These are phyloP conservation scores for Tiliacea aurago DNA, from an alignment of 2,888 invertebrate genomes.

Conservation along the genomic window DNA sequence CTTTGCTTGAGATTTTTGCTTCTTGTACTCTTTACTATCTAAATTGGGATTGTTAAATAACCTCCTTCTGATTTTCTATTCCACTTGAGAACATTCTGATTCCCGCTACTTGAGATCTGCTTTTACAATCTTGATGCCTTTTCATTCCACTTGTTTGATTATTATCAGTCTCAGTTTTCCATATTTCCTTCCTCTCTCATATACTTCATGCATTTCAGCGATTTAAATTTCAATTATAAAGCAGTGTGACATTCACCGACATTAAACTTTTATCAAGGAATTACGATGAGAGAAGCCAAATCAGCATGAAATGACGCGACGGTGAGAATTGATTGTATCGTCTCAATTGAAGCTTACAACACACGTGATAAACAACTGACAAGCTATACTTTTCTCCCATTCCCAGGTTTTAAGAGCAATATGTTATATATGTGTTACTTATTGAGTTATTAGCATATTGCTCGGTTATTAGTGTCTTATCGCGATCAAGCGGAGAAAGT, in stretches of 20 bases:
- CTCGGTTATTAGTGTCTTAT: slow-evolving; percentile 61
- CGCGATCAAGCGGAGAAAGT: slow-evolving; percentile 60
- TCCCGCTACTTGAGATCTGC: background rate
- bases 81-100: too few species aligned
- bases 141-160: background rate
- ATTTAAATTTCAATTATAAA: too few species aligned
- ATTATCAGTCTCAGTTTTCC: too few species aligned
- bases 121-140: background rate
- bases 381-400: slow-evolving; percentile 46
- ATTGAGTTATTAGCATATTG: slow-evolving; percentile 63
- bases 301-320: background rate
- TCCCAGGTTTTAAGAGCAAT: slow-evolving; percentile 44
- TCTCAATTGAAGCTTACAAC: slow-evolving; percentile 44
- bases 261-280: slow-evolving; percentile 4
- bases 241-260: too few species aligned
- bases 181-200: too few species aligned
- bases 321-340: slow-evolving; percentile 46
- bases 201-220: too few species aligned
- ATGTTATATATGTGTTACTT: slow-evolving; percentile 39
- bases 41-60: too few species aligned
- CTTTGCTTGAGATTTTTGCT: too few species aligned
- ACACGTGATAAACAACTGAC: slow-evolving; percentile 53
- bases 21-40: too few species aligned
- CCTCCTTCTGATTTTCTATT: too few species aligned
- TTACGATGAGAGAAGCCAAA: slow-evolving; percentile 4